Conservation (phyloP, 2,113 vertebrate species). For the Corydoras maculifer region DNA sequence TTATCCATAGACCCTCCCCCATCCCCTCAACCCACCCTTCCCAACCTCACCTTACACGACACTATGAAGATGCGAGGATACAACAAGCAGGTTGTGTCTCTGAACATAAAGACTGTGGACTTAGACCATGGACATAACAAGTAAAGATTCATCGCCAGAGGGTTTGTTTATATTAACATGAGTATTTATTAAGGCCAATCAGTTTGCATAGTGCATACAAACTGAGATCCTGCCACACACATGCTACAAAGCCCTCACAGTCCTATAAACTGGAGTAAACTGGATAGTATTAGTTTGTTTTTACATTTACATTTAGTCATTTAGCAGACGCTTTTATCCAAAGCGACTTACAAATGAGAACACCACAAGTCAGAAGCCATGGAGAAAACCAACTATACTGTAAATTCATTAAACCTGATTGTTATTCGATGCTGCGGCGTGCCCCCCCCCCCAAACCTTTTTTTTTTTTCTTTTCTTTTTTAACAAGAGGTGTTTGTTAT, state of each 20-base stretch:
- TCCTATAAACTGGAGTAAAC: conserved; percentile 23
- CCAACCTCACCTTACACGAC: conserved; percentile 41
- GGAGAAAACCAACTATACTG: too few species aligned
- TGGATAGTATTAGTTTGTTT: not conserved
- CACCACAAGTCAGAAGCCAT: too few species aligned
- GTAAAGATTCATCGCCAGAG: conserved; percentile 48
- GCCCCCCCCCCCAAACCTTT: too few species aligned
- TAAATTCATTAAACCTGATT: too few species aligned
- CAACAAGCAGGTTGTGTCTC: conserved; percentile 50
- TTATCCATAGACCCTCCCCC: conserved; percentile 36
- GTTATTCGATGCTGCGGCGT: too few species aligned
- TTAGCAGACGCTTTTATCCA: too few species aligned
- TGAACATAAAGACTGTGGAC: conserved; percentile 41
- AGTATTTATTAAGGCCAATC: conserved; percentile 19
- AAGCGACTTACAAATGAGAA: too few species aligned
- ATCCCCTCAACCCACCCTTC: conserved; percentile 18
- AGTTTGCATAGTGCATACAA: conserved; percentile 51
- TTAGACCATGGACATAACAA: conserved; percentile 47
- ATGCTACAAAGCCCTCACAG: conserved; percentile 36
- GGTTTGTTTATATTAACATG: conserved; percentile 45
- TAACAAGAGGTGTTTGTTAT: too few species aligned
- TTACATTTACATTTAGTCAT: too few species aligned
- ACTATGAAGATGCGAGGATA: conserved; percentile 32
- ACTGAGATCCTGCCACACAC: conserved; percentile 44
- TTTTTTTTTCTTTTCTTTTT: too few species aligned